Conservation (phyloP, 1,140 invertebrate genomes). For the Trichogramma pretiosum region DNA sequence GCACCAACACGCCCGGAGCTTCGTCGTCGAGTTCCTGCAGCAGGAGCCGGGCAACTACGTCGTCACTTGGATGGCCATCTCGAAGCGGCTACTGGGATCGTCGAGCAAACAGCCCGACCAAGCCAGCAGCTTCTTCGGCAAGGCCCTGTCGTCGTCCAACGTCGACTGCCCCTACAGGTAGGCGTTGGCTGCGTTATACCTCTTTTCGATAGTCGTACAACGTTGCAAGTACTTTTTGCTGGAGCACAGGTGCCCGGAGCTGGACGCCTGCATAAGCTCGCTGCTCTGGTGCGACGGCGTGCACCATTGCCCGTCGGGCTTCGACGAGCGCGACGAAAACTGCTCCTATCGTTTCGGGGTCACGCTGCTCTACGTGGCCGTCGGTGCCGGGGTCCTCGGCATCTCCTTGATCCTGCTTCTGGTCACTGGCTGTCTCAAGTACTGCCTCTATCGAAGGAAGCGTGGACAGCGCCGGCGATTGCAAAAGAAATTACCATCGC, state of each 20-base stretch:
- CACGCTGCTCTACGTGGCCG: slow-evolving; percentile 55
- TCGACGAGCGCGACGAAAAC: slow-evolving; percentile 62
- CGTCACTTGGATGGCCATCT: slow-evolving; percentile 70
- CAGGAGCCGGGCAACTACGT: slow-evolving; percentile 61
- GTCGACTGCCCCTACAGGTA: slow-evolving; percentile 65
- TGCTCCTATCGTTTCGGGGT: slow-evolving; percentile 62
- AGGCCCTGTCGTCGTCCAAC: slow-evolving; percentile 49
- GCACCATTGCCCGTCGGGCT: slow-evolving; percentile 63
- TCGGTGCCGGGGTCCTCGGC: slow-evolving; percentile 50
- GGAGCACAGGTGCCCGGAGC: slow-evolving; percentile 54
- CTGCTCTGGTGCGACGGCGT: slow-evolving; percentile 66
- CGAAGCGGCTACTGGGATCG: slow-evolving; percentile 54
- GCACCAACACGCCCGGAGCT: slow-evolving; percentile 54
- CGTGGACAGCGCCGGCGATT: slow-evolving; percentile 48
- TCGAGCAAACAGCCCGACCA: too few relatives aligned
- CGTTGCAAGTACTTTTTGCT: too few relatives aligned
- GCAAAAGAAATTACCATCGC: slow-evolving; percentile 49
- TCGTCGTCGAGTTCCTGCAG: slow-evolving; percentile 63
- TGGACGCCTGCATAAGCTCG: slow-evolving; percentile 64
- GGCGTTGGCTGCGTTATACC: slow-evolving; percentile 26
- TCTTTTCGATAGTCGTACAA: too few relatives aligned
- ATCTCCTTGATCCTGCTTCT: slow-evolving; percentile 48
- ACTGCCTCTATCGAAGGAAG: slow-evolving; percentile 51
- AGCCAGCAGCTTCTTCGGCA: slow-evolving; percentile 31
- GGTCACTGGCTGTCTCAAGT: slow-evolving; percentile 56